Base-by-base conservation (phyloP, 2,797 vertebrate species). In the Argentina silus region DNA sequence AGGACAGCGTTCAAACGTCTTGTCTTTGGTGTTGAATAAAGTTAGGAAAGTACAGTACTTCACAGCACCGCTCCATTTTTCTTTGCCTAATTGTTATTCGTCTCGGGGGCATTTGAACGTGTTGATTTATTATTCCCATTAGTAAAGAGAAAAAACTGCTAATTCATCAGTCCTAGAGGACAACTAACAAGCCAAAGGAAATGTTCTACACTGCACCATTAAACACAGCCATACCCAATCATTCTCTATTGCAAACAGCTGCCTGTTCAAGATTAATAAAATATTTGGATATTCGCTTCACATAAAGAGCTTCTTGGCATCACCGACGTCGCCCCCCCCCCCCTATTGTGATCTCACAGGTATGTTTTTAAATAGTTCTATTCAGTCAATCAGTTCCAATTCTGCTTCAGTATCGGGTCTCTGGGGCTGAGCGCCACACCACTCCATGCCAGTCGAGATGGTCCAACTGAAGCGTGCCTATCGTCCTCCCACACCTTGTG, bases 211-310 rank as follows among this genome's bases (percentile, higher is more conserved):
- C 70, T 78, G 60, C 74, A 72, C 67, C 57, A 61, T 51, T 77
- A 74, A 84, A 72, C 70, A 71, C 53, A 65, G 66, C 55, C 60
- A 56, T 70, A 77, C 75, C 27, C 76, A 80, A 72, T 81, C 72
- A 47, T 72, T 75, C 80, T 75, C 70, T 88, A 90, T 88, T 85
- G 70, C 87, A 81, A 87, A 86, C 90, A 90, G 84, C 87, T 90
- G 88, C 70, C 72, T n/a, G 19, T 80, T 85, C 78, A 74, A 42
- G 57, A 21, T 84, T 79, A 84, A 83, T 84, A 83, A 77, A 57
- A 74, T 69, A 59, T 78, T 86, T 80, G 72, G 45, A 21, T 77
- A 72, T 60, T 50, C 62, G 21, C 14, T 81, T 72, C 3, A 45
- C 59, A 76, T 81, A 80, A 64, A 75, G 68, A 67, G 62, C 62